Conservation (phyloP, 2,888 invertebrate species). For the Nipponacmea schrenckii region DNA sequence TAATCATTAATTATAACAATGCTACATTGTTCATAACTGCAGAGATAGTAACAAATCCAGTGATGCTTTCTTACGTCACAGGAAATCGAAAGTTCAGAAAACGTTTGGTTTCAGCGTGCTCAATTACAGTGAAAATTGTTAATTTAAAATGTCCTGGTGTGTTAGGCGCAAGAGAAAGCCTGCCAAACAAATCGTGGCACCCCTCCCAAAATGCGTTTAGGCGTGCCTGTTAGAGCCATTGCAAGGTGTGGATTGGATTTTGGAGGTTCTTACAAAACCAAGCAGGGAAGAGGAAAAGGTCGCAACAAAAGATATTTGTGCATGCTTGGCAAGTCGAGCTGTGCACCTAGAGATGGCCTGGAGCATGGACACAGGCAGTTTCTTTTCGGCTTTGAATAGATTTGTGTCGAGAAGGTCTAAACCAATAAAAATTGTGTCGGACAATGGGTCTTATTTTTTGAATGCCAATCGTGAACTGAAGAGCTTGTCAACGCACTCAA, state of each 20-base stretch:
- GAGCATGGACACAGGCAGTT: conserved; percentile 16
- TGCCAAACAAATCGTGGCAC: background rate
- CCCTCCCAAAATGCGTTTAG: background rate
- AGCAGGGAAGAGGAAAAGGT: conserved; percentile 20
- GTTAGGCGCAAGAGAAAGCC: conserved; percentile 4
- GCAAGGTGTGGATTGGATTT: conserved; percentile 19
- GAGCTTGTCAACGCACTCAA: conserved; percentile 19
- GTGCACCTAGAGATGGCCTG: conserved; percentile 16
- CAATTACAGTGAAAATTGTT: conserved; percentile 11
- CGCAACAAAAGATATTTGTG: conserved; percentile 27
- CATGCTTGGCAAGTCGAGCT: conserved; percentile 21
- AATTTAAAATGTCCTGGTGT: conserved; percentile 11
- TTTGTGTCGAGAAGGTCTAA: background rate
- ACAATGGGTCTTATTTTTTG: conserved; percentile 15
- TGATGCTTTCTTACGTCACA: background rate
- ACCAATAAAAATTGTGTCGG: conserved; percentile 15
- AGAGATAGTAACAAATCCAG: background rate
- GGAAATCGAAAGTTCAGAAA: background rate
- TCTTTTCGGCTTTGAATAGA: conserved; percentile 15
- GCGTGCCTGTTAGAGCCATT: conserved; percentile 15
- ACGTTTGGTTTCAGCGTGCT: background rate
- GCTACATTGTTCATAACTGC: background rate
- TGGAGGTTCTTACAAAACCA: conserved; percentile 23
- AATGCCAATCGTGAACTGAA: conserved; percentile 13
- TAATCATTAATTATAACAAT: too few relatives aligned